These are phyloP conservation scores for Xenopus borealis DNA, from an alignment of 2,113 vertebrate species.

Conservation along the genomic window DNA sequence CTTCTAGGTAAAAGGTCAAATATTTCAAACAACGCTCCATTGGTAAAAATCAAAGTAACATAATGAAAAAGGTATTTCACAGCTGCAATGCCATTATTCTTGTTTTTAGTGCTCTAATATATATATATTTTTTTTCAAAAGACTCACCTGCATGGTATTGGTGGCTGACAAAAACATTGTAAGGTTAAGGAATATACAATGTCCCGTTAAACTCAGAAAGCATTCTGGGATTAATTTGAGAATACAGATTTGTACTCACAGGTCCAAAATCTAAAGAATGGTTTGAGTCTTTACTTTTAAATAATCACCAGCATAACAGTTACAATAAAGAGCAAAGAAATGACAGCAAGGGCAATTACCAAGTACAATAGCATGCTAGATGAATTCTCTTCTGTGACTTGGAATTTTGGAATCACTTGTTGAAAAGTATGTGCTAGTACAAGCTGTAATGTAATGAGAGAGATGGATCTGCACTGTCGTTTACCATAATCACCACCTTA, in stretches of 20 bases:
- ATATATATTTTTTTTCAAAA: no score
- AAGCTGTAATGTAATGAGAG: slow-evolving; percentile 14
- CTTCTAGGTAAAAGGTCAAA: no score
- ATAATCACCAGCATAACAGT: slow-evolving; percentile 42
- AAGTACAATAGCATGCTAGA: slow-evolving; percentile 50
- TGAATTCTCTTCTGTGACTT: slow-evolving; percentile 38
- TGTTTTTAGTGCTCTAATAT: no score
- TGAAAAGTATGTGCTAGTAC: slow-evolving; percentile 36
- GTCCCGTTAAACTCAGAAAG: slow-evolving; percentile 47
- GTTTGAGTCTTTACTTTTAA: slow-evolving; percentile 46
- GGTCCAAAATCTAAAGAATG: slow-evolving; percentile 41
- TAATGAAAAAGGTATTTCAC: no score
- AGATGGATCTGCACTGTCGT: slow-evolving; percentile 55
- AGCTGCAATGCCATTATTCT: no score
- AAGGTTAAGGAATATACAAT: slow-evolving; percentile 51
- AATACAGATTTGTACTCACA: slow-evolving; percentile 43
- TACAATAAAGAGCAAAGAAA: slow-evolving; percentile 52
- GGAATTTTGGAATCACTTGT: slow-evolving; percentile 39
- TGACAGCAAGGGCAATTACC: slow-evolving; percentile 47
- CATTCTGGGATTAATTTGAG: slow-evolving; percentile 31
- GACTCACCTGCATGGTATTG: no score
- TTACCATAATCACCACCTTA: slow-evolving; percentile 54
- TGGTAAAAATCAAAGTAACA: no score
- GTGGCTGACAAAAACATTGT: slow-evolving; percentile 54
- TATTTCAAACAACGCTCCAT: no score